Evolutionary conservation across 2,888 invertebrate species (phyloP), one percentile per base, ranked within the genome.

Genomic region (Congeria kusceri): DNA sequence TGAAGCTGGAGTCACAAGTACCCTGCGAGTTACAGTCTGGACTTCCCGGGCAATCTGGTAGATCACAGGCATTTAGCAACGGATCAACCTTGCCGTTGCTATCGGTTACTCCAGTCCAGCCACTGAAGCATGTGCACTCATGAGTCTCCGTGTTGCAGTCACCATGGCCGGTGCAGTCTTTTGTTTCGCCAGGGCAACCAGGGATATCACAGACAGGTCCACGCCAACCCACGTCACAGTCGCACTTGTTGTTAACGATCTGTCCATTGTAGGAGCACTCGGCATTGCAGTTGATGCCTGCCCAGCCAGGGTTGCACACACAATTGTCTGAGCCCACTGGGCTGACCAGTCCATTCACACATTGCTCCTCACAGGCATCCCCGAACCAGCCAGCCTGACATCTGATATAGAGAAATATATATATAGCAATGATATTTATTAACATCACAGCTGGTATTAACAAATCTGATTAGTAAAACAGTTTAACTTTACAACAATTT

Each of bases 11-110:
- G 49, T 85, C 82, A 73, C 90, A 90, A 0, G 32, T 65, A 18
- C 90, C 90, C 39, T 86, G 72, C 5, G 69, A 69, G 47, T 84
- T 88, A 71, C 90, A 90, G 80, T 90, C 85, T 0, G 90, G 90
- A 29, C 71, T 70, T 32, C 89, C 90, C 11, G 90, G 88, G 67
- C 90, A 90, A 76, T 90, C 89, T 4, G 89, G 77, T 9, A 85
- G 23, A 4, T 89, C 75, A 72, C 90, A 90, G 9, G 76, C 88
- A 68, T 83, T 82, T 25, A 53, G 15, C n/a, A 75, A 56, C 13
- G 65, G 75, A 29, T 78, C 73, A n/a, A 68, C 57, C 39, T 74
- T 59, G 25, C 78, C 78, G n/a, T 25, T 28, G 29, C 53, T 58
- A 64, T 77, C 67, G 44, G 68, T 44, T 7, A 75, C 72, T 27